These are phyloP conservation scores for Pseudorhombus dupliciocellatus DNA, from an alignment of 2,113 vertebrate species.

Conservation along the genomic window DNA sequence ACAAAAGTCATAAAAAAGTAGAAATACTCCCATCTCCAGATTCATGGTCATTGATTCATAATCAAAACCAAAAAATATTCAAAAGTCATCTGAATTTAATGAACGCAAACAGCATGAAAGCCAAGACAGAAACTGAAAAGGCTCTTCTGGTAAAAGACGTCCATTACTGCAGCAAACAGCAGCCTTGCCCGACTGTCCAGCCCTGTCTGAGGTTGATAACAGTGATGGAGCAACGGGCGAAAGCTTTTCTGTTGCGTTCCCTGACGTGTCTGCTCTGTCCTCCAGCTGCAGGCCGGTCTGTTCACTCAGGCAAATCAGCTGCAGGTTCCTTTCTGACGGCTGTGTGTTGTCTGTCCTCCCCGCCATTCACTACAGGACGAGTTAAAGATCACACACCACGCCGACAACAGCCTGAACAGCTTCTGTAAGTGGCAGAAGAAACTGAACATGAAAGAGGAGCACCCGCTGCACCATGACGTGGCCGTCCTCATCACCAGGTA, in stretches of 20 bases:
- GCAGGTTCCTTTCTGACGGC: not conserved
- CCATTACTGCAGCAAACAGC: not conserved
- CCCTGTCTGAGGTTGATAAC: no score
- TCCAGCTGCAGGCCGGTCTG: not conserved
- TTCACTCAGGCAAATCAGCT: not conserved
- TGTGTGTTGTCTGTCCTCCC: not conserved
- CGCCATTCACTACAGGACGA: constrained; percentile 83
- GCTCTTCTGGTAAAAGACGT: no score
- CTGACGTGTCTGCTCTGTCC: no score
- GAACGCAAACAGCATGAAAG: not conserved
- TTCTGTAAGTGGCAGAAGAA: constrained; percentile 98
- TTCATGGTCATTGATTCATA: no score
- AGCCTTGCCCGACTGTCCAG: no score
- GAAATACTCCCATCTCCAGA: no score
- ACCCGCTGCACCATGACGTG: constrained; percentile 91
- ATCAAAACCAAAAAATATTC: no score
- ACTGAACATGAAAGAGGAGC: constrained; percentile 90
- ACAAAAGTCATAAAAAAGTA: no score
- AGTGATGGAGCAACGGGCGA: no score
- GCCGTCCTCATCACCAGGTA: constrained; percentile 96
- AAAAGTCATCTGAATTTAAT: not conserved
- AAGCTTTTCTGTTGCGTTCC: no score
- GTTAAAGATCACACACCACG: constrained; percentile 93
- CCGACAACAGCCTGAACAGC: constrained; percentile 92
- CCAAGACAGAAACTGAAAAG: not conserved